Conservation (phyloP, 2,113 vertebrate genomes). For the Perccottus glenii region DNA sequence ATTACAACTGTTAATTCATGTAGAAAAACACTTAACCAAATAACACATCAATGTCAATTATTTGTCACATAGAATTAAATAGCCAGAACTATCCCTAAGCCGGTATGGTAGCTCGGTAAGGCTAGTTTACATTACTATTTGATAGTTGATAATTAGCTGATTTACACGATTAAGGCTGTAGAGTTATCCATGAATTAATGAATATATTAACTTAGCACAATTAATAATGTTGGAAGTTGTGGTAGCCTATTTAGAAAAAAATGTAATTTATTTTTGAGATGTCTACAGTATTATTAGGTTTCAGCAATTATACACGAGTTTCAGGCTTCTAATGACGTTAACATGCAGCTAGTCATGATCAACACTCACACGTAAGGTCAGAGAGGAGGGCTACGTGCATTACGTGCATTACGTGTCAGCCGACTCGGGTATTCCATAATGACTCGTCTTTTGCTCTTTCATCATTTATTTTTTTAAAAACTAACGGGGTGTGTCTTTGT, state of each 20-base stretch:
- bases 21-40: not conserved
- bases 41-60: not conserved
- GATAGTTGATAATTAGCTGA: no score
- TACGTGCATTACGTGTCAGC: conserved; percentile 52
- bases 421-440: not conserved
- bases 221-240: no score
- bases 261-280: no score
- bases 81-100: not conserved
- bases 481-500: not conserved
- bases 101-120: no score
- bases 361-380: not conserved
- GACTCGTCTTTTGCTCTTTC: not conserved
- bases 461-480: not conserved
- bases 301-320: no score
- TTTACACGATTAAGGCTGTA: no score
- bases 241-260: no score
- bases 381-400: conserved; percentile 29
- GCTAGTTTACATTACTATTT: no score
- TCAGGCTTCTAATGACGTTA: not conserved
- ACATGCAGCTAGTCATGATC: not conserved
- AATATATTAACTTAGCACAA: no score
- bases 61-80: not conserved
- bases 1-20: no score
- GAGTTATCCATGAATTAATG: no score
- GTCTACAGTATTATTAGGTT: no score